A percentile compares a stretch with the other conserved stretches of the same genome.
phyloP scores from a whole-genome alignment of 2,797 vertebrate species.

The Muraenolepis orangiensis region DNA sequence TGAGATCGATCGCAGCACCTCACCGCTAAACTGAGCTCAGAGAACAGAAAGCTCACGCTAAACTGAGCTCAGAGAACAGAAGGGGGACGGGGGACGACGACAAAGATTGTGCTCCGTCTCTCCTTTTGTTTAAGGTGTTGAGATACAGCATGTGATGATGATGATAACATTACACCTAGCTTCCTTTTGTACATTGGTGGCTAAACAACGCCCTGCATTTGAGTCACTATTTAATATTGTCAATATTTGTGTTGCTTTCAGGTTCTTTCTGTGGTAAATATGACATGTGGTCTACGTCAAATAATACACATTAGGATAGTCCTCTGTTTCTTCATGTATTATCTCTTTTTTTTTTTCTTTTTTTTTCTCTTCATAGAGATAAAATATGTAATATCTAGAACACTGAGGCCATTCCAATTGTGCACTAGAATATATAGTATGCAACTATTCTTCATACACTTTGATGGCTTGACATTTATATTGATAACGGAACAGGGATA shows the following conservation, averaged over 20 bases:
- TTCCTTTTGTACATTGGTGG: not conserved
- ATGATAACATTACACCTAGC: not conserved
- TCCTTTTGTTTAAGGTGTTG: not conserved
- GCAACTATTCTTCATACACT: not conserved
- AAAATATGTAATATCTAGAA: too few relatives aligned
- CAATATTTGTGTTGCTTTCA: not conserved
- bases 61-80: constrained; percentile 3
- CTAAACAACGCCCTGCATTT: not conserved
- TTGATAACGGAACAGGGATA: not conserved
- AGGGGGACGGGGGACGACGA: too few relatives aligned
- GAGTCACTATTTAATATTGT: not conserved
- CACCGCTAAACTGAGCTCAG: constrained; percentile 12
- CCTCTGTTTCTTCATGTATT: too few relatives aligned
- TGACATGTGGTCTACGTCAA: too few relatives aligned
- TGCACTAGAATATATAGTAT: not conserved
- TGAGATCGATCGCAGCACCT: constrained; percentile 14
- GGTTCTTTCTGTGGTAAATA: not conserved
- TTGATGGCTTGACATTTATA: not conserved
- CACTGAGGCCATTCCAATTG: not conserved
- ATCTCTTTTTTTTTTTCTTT: too few relatives aligned
- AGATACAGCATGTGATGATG: not conserved
- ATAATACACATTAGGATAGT: too few relatives aligned
- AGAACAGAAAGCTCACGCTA: constrained; percentile 2
- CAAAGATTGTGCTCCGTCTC: not conserved
- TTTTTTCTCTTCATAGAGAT: not conserved